phyloP scores from a whole-genome alignment of 2,113 vertebrate genomes.

The Takifugu flavidus region DNA sequence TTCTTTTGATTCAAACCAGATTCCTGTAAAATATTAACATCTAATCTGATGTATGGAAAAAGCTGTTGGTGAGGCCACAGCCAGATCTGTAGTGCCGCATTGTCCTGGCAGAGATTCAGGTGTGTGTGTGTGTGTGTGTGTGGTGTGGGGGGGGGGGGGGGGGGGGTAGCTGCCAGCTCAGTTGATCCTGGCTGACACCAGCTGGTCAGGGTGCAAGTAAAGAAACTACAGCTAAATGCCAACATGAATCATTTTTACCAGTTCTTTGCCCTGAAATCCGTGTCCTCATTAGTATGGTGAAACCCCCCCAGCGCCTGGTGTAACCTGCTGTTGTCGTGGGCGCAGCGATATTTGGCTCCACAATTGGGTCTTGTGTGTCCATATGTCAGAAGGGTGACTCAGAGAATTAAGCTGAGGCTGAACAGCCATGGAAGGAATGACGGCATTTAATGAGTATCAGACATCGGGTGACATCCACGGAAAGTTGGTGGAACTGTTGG shows the following conservation, averaged over 20 bases:
- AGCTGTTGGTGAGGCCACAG: conserved; percentile 31
- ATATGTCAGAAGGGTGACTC: conserved; percentile 50
- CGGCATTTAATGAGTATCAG: conserved; percentile 7
- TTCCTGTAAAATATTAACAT: neutral
- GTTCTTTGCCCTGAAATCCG: too few relatives aligned
- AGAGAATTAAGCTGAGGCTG: conserved; percentile 28
- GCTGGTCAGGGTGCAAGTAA: too few relatives aligned
- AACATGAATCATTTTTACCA: too few relatives aligned
- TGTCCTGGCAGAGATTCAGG: conserved; percentile 51
- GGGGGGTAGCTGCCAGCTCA: neutral
- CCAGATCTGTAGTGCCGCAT: conserved; percentile 60
- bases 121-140: conserved; percentile 11
- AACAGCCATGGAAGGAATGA: conserved; percentile 63
- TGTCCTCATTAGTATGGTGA: too few relatives aligned
- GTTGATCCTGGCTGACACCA: neutral
- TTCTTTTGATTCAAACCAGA: too few relatives aligned
- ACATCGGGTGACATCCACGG: conserved; percentile 16
- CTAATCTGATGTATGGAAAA: conserved; percentile 4
- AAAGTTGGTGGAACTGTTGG: neutral
- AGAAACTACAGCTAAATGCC: too few relatives aligned
- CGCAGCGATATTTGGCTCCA: conserved; percentile 43
- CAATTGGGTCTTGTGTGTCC: conserved; percentile 56
- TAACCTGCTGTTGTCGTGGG: conserved; percentile 25
- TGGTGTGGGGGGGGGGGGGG: too few relatives aligned
- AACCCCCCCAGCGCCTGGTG: too few relatives aligned